Conservation (phyloP, 1,140 invertebrate species). For the Drosophila auraria region DNA sequence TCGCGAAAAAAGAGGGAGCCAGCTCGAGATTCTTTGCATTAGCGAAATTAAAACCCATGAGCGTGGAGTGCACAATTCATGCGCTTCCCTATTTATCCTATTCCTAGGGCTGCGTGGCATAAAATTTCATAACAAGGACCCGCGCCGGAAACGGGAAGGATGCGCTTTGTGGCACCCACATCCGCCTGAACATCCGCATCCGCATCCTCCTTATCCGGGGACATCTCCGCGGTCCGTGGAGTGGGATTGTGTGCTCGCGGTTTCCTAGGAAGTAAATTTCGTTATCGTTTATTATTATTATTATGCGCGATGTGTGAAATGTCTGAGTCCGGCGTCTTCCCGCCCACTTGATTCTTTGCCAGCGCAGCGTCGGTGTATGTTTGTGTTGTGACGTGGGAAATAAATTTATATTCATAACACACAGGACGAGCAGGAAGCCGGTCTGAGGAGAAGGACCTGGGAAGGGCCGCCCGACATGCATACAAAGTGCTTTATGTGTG, state of each 20-base stretch:
- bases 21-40: slow-evolving; percentile 26
- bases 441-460: slow-evolving; percentile 11
- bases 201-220: slow-evolving; percentile 16
- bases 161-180: slow-evolving; percentile 60
- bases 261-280: slow-evolving; percentile 79
- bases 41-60: slow-evolving; percentile 49
- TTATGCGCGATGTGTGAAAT: slow-evolving; percentile 82
- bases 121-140: slow-evolving; percentile 69
- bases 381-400: slow-evolving; percentile 78
- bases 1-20: neutral
- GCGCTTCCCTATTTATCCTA: slow-evolving; percentile 35
- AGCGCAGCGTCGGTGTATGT: slow-evolving; percentile 44
- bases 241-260: slow-evolving; percentile 45
- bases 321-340: slow-evolving; percentile 59
- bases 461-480: slow-evolving; percentile 58
- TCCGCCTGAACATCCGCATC: slow-evolving; percentile 11
- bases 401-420: slow-evolving; percentile 84
- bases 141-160: slow-evolving; percentile 64
- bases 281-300: slow-evolving; percentile 84
- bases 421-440: slow-evolving; percentile 44
- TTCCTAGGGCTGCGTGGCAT: slow-evolving; percentile 59
- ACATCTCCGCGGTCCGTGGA: slow-evolving; percentile 9
- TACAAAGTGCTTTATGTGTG: slow-evolving; percentile 80
- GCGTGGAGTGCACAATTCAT: slow-evolving; percentile 42
- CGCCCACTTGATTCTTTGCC: slow-evolving; percentile 40